Conservation (phyloP, 2,797 vertebrate species). For the Chiroxiphia lanceolata region DNA sequence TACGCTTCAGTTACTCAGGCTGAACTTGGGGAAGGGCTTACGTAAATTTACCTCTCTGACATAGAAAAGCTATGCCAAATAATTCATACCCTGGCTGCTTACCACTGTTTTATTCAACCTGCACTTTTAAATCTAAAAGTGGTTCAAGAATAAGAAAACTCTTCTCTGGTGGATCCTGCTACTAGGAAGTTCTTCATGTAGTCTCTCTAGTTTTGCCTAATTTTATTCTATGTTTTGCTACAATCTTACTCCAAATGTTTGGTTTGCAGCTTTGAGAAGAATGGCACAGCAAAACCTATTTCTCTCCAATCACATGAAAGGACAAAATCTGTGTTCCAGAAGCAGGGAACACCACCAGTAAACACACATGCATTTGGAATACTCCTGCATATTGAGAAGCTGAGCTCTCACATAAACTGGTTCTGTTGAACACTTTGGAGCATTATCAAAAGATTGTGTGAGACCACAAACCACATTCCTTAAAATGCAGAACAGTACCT, state of each 20-base stretch:
- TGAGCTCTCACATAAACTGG: not conserved
- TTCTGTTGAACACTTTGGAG: not conserved
- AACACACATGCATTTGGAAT: fast-evolving
- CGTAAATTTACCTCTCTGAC: too few species aligned
- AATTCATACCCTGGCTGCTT: not conserved
- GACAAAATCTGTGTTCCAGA: not conserved
- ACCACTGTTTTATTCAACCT: not conserved
- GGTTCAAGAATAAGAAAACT: not conserved
- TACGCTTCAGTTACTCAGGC: not conserved
- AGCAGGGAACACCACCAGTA: too few species aligned
- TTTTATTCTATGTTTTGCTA: not conserved
- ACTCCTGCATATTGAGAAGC: not conserved
- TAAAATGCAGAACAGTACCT: fast-evolving
- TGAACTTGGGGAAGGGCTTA: not conserved
- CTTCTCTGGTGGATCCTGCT: not conserved
- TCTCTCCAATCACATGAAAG: fast-evolving
- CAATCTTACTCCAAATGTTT: fast-evolving
- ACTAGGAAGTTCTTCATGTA: fast-evolving
- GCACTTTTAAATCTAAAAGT: not conserved
- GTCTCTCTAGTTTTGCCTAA: not conserved
- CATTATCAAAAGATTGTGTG: not conserved
- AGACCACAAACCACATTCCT: not conserved
- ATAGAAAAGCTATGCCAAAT: fast-evolving
- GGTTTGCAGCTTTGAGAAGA: not conserved
- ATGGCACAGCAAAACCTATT: fast-evolving